These are phyloP conservation scores for Oreochromis spilurus DNA, from an alignment of 2,113 vertebrate species.

Conservation along the genomic window DNA sequence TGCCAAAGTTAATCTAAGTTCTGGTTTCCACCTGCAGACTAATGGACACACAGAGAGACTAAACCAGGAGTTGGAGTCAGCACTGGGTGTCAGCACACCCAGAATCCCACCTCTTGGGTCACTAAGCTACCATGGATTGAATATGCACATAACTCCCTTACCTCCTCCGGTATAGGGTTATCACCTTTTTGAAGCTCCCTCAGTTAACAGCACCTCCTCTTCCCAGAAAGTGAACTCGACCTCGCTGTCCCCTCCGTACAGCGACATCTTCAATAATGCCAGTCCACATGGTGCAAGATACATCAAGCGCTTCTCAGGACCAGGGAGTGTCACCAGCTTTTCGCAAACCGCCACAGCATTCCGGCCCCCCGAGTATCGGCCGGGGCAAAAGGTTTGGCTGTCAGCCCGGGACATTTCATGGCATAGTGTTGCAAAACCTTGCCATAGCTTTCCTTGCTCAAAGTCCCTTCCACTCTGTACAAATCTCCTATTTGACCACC, in stretches of 20 bases:
- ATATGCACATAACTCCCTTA: not conserved
- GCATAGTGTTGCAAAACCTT: not conserved
- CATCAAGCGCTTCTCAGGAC: not conserved
- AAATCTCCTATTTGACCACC: not conserved
- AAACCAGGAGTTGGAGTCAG: not conserved
- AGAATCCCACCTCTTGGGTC: not conserved
- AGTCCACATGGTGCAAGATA: not conserved
- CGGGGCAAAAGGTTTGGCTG: not conserved
- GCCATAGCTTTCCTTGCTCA: not conserved
- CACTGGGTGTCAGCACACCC: no score
- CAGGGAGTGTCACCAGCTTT: not conserved
- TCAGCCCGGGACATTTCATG: not conserved
- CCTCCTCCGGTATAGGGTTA: not conserved
- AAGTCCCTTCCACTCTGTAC: not conserved
- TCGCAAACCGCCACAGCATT: not conserved
- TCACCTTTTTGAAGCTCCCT: not conserved
- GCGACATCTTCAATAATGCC: not conserved
- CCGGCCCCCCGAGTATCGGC: not conserved
- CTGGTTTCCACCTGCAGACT: not conserved
- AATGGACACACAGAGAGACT: not conserved
- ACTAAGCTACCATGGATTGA: not conserved
- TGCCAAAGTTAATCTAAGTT: not conserved
- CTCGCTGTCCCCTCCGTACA: not conserved
- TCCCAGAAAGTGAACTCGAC: not conserved
- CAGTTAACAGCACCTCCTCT: not conserved